phyloP scores from a whole-genome alignment of 2,888 invertebrate species.

The Leptinotarsa peninsularis region DNA sequence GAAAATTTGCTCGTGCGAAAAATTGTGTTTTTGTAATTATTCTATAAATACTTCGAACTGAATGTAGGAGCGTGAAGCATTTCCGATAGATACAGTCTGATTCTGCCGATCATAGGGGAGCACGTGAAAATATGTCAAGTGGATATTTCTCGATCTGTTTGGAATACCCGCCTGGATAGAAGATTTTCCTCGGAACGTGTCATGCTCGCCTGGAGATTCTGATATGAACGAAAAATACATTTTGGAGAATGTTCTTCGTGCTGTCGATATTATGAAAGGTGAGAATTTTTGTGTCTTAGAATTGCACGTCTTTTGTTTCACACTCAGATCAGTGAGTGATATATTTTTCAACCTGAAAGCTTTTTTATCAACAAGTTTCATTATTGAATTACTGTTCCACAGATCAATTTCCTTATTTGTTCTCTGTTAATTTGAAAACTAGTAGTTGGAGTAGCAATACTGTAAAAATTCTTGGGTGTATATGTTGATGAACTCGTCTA shows the following conservation, averaged over 20 bases:
- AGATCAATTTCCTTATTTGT: too few species aligned
- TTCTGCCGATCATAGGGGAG: not conserved
- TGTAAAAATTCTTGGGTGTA: too few species aligned
- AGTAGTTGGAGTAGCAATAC: too few species aligned
- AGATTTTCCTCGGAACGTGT: slow-evolving; percentile 19
- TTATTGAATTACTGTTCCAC: too few species aligned
- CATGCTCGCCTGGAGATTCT: slow-evolving; percentile 23
- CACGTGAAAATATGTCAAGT: slow-evolving; percentile 35
- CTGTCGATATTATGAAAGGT: slow-evolving; percentile 25
- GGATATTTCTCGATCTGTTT: slow-evolving; percentile 27
- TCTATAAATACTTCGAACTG: slow-evolving; percentile 23
- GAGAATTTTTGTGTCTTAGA: not conserved
- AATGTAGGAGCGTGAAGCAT: slow-evolving; percentile 17
- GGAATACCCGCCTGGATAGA: slow-evolving; percentile 24
- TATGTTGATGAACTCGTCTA: too few species aligned
- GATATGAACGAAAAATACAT: slow-evolving; percentile 37
- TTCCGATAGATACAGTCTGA: slow-evolving; percentile 11
- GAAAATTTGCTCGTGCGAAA: not conserved
- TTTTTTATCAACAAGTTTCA: not conserved
- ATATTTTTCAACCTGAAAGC: too few species aligned
- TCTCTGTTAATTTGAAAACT: too few species aligned
- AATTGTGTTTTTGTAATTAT: slow-evolving; percentile 16
- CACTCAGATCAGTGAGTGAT: too few species aligned
- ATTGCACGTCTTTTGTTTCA: not conserved
- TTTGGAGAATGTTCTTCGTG: slow-evolving; percentile 31